A percentile compares a stretch with the other conserved stretches of the same genome.
Evolutionary conservation across 1,140 invertebrate species (phyloP).

Genomic region (Geopemphigus sp.): DNA sequence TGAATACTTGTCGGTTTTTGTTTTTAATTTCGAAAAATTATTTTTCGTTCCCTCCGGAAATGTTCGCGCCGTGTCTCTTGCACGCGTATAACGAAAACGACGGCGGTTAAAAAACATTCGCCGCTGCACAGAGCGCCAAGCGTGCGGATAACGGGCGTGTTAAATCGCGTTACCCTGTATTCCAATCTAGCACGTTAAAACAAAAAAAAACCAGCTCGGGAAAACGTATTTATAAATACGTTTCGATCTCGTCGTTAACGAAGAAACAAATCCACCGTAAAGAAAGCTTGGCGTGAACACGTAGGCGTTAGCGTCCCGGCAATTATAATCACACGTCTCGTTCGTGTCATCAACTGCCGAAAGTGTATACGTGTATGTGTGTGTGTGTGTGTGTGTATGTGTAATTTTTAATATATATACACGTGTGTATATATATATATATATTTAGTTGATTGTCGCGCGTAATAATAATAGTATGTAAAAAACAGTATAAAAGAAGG

Average conservation of each 20-base stretch:
- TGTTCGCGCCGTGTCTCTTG: too few species aligned
- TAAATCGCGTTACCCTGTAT: constrained; percentile 15
- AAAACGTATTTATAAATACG: not conserved
- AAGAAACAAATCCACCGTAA: constrained; percentile 35
- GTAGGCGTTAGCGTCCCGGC: not conserved
- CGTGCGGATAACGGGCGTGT: constrained; percentile 7
- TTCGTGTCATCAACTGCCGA: not conserved
- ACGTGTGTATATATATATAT: not conserved
- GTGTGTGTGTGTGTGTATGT: not conserved
- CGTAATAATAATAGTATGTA: not conserved
- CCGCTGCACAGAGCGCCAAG: not conserved
- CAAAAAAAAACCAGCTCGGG: too few species aligned
- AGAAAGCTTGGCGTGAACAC: constrained; percentile 12
- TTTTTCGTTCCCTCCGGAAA: too few species aligned
- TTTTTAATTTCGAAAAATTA: too few species aligned
- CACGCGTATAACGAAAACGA: too few species aligned
- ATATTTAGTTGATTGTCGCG: not conserved
- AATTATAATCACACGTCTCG: not conserved
- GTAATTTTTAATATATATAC: not conserved
- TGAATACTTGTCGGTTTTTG: too few species aligned
- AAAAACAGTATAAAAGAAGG: constrained; percentile 46
- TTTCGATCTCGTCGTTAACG: not conserved
- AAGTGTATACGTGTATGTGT: not conserved
- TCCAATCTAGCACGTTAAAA: not conserved
- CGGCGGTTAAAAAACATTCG: too few species aligned